These are phyloP conservation scores for Arenicola marina DNA, from an alignment of 2,888 invertebrate genomes.

Conservation along the genomic window DNA sequence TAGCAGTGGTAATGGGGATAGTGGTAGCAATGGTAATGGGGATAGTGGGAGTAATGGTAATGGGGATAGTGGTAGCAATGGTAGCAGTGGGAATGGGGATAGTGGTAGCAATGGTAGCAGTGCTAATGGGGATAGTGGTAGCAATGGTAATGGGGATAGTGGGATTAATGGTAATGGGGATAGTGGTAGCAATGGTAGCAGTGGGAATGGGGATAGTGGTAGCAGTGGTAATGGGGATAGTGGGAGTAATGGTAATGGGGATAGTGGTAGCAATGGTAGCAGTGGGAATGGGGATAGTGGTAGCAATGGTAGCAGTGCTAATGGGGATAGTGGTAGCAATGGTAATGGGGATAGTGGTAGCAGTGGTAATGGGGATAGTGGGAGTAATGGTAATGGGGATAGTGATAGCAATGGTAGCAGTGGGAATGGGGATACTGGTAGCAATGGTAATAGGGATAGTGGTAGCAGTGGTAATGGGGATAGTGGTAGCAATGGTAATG, in stretches of 20 bases:
- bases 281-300: too few relatives aligned
- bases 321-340: neutral
- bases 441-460: neutral
- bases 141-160: neutral
- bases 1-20: neutral
- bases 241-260: neutral
- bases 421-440: too few relatives aligned
- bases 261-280: neutral
- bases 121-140: too few relatives aligned
- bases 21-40: neutral
- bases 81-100: too few relatives aligned
- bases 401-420: too few relatives aligned
- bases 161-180: neutral
- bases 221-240: too few relatives aligned
- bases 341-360: neutral
- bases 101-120: too few relatives aligned
- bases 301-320: too few relatives aligned
- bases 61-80: neutral
- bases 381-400: too few relatives aligned
- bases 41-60: too few relatives aligned
- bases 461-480: neutral
- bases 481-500: neutral
- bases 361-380: too few relatives aligned
- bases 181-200: neutral
- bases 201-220: too few relatives aligned